Evolutionary conservation across 2,797 vertebrate species (phyloP).

Genomic region (Propithecus perrieri): DNA sequence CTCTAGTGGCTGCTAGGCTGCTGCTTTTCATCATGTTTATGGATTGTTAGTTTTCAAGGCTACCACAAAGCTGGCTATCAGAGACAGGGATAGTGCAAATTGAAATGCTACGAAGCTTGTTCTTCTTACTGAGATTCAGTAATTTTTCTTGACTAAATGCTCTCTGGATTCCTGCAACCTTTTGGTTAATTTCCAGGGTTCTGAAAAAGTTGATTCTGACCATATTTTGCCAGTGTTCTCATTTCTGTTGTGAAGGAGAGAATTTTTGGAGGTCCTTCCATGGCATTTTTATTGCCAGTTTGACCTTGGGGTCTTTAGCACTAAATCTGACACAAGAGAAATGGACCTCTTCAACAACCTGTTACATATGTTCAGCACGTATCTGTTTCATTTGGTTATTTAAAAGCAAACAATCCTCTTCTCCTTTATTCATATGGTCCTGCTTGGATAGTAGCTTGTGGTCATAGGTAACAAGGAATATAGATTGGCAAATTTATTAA

Average conservation of each 20-base stretch:
- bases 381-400: background rate
- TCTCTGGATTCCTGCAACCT: background rate
- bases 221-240: background rate
- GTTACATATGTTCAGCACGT: background rate
- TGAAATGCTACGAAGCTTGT: background rate
- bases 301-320: background rate
- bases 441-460: background rate
- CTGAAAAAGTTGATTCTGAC: background rate
- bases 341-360: background rate
- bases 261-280: background rate
- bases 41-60: background rate
- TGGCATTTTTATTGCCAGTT: background rate
- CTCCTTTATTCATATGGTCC: background rate
- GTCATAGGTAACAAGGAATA: background rate
- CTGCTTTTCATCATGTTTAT: background rate
- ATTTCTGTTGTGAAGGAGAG: background rate
- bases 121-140: background rate
- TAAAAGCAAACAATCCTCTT: background rate
- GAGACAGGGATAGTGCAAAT: background rate
- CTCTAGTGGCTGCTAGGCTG: background rate
- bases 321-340: background rate
- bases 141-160: background rate
- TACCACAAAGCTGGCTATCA: background rate
- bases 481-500: background rate
- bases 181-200: background rate